phyloP scores from a whole-genome alignment of 2,797 vertebrate species.

The Cetoscarus ocellatus region DNA sequence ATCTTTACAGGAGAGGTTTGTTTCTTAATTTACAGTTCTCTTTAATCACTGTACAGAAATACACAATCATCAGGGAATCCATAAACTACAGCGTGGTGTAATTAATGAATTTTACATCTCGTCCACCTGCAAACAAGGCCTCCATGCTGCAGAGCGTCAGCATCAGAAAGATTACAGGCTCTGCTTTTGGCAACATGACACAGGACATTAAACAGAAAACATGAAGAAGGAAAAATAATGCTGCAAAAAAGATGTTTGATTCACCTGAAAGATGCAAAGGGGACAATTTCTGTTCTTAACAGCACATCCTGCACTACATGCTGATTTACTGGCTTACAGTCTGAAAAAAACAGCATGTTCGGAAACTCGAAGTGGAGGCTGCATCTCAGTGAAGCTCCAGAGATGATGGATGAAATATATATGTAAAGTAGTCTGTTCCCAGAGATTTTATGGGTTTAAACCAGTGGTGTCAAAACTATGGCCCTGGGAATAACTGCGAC shows the following conservation, averaged over 20 bases:
- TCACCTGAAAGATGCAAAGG: background rate
- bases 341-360: background rate
- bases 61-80: constrained; percentile 4
- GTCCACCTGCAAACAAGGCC: constrained; percentile 31
- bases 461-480: too few species aligned
- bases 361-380: constrained; percentile 1
- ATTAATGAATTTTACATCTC: background rate
- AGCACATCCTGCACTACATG: too few species aligned
- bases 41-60: constrained; percentile 31
- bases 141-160: constrained; percentile 10
- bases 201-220: constrained; percentile 3
- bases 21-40: background rate
- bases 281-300: too few species aligned
- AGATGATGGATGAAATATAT: background rate
- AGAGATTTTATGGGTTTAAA: too few species aligned
- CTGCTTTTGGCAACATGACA: constrained; percentile 58
- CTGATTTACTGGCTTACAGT: too few species aligned
- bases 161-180: constrained; percentile 14
- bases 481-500: too few species aligned
- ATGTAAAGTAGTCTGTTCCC: too few species aligned
- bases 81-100: background rate
- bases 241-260: background rate
- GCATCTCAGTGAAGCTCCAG: background rate
- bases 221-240: background rate
- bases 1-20: constrained; percentile 42